Evolutionary conservation across 2,888 invertebrate species (phyloP).

Genomic region (Andrena camellia): DNA sequence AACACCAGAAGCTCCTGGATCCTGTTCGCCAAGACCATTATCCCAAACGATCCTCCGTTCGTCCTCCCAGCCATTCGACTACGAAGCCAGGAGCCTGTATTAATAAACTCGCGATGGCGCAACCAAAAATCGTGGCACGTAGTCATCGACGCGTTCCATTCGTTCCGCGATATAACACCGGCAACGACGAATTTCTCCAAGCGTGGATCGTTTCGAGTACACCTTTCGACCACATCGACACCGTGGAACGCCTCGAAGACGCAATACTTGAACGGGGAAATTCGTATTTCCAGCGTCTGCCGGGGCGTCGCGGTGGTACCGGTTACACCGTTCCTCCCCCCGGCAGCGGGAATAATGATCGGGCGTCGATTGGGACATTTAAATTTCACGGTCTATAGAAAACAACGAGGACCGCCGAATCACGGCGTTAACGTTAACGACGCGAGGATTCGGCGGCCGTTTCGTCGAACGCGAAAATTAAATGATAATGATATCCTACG

Average conservation of each 20-base stretch:
- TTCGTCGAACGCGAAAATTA: constrained; percentile 75
- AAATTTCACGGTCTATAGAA: constrained; percentile 68
- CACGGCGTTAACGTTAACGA: constrained; percentile 73
- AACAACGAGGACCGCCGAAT: constrained; percentile 55
- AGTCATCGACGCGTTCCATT: neutral
- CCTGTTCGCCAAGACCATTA: neutral
- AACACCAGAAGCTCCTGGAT: too few species aligned
- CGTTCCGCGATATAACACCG: neutral
- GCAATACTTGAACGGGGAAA: neutral
- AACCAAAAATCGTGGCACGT: too few species aligned
- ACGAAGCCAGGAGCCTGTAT: too few species aligned
- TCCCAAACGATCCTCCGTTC: neutral
- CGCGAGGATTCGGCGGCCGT: constrained; percentile 66
- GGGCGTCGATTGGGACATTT: constrained; percentile 69
- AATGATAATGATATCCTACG: constrained; percentile 81
- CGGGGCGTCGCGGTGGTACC: constrained; percentile 21
- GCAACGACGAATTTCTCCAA: neutral
- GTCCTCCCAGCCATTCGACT: too few species aligned
- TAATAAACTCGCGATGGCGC: too few species aligned
- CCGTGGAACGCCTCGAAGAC: neutral
- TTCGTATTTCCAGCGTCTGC: constrained; percentile 1
- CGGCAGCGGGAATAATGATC: constrained; percentile 70
- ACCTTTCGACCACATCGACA: neutral
- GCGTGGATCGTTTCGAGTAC: neutral
- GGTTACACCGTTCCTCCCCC: constrained; percentile 27